These are phyloP conservation scores for Gandaritis pyraliata DNA, from an alignment of 2,888 invertebrate species.

Conservation along the genomic window DNA sequence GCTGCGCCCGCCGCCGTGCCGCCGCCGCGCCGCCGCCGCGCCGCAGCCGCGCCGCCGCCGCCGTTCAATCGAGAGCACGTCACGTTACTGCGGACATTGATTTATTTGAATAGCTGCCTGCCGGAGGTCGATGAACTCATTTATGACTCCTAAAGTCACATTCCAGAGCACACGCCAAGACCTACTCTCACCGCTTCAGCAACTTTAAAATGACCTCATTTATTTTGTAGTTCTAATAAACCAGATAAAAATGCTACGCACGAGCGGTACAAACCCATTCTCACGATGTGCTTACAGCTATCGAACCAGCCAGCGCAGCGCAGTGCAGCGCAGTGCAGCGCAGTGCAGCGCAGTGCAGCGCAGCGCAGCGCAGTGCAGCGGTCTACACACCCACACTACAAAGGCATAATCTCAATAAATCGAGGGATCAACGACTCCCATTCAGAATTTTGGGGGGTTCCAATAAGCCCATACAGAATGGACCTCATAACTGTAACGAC, in stretches of 20 bases:
- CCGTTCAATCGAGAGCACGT: too few species aligned
- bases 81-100: constrained; percentile 24
- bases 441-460: constrained; percentile 25
- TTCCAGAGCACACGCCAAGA: constrained; percentile 5
- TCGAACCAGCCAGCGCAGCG: too few species aligned
- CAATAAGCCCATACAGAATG: constrained; percentile 15
- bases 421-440: constrained; percentile 15
- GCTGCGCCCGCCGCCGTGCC: too few species aligned
- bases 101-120: constrained; percentile 19
- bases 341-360: too few species aligned
- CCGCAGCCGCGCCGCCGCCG: too few species aligned
- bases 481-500: constrained; percentile 22
- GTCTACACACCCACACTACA: constrained; percentile 18
- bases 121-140: constrained; percentile 9
- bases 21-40: too few species aligned
- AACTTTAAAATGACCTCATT: background rate
- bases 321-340: too few species aligned
- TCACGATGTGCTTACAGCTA: constrained; percentile 1
- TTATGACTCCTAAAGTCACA: background rate
- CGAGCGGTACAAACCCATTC: background rate
- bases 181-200: background rate
- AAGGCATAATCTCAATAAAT: constrained; percentile 22
- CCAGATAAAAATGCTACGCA: too few species aligned
- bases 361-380: too few species aligned
- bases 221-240: too few species aligned